A percentile compares a stretch with the other conserved stretches of the same genome.
These are phyloP conservation scores for Eumerus sabulonum DNA, from an alignment of 2,888 invertebrate species.

Conservation along the genomic window DNA sequence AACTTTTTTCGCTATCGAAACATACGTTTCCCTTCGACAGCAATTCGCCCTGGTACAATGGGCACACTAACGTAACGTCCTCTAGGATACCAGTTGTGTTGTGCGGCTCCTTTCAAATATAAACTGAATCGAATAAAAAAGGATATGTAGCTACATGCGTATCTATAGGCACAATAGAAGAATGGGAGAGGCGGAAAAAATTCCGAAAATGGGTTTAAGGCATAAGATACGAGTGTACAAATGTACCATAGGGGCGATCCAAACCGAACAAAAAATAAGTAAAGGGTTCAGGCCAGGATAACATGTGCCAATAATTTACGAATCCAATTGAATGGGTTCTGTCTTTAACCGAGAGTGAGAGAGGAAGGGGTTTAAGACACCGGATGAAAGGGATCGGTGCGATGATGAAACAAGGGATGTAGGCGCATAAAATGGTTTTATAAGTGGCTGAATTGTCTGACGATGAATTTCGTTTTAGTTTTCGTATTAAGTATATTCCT, in stretches of 20 bases:
- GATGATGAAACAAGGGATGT: slow-evolving; percentile 33
- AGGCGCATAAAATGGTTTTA: slow-evolving; percentile 67
- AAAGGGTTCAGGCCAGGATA: slow-evolving; percentile 56
- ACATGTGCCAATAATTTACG: slow-evolving; percentile 68
- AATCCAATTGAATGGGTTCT: slow-evolving; percentile 52
- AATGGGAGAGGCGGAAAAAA: too few relatives aligned
- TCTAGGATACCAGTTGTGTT: slow-evolving; percentile 55
- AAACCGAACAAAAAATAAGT: slow-evolving; percentile 1
- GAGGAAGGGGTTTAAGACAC: background rate
- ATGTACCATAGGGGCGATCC: slow-evolving; percentile 4
- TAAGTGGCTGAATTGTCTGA: slow-evolving; percentile 68
- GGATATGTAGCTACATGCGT: slow-evolving; percentile 42
- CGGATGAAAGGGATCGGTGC: slow-evolving; percentile 31
- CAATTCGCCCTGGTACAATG: slow-evolving; percentile 18
- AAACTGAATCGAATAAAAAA: slow-evolving; percentile 54
- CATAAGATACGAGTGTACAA: slow-evolving; percentile 33
- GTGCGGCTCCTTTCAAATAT: slow-evolving; percentile 20
- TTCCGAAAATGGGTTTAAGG: slow-evolving; percentile 45
- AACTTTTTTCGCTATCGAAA: slow-evolving; percentile 19
- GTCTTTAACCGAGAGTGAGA: too few relatives aligned
- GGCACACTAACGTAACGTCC: slow-evolving; percentile 16
- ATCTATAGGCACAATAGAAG: slow-evolving; percentile 17
- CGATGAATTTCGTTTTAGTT: slow-evolving; percentile 68
- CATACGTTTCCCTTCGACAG: slow-evolving; percentile 61
- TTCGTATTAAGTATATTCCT: slow-evolving; percentile 38